Base-by-base conservation (phyloP, 2,888 invertebrate species). In the Apotomis capreana region DNA sequence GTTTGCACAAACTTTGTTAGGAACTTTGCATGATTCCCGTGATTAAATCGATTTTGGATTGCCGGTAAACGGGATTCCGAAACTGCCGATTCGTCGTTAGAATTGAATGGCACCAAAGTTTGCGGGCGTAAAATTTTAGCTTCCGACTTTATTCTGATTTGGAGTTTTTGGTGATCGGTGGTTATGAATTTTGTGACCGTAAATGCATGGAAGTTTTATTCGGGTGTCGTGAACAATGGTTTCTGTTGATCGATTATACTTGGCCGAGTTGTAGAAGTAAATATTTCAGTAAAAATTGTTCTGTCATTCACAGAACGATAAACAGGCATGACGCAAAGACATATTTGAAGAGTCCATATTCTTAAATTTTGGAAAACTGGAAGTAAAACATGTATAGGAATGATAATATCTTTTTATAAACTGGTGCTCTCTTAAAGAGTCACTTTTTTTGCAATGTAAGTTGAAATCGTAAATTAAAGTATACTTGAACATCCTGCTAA, bases 31-130 rank as follows among this genome's bases (percentile, higher is more conserved):
- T 92, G 90, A 90, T 91, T 91, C 86, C 86, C 82, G 89, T 91
- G 90, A 92, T 92, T 92, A 89, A 92, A 92, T 91, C 90, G 91
- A 92, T 92, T 89, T 88, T 86, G 83, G 87, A 90, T 91, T 89
- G 90, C 89, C 88, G 86, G 86, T 88, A 87, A 87, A 83, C 83
- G 83, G 87, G 88, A 89, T 87, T 87, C 83, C 83, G 78, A 89
- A 89, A 89, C 89, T 88, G 89, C 86, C 87, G 88, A 90, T 88
- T 86, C 86, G 86, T 89, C 88, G 91, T 89, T 88, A 87, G 84
- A 84, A 85, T 85, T 83, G 82, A 89, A 87, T 86, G 84, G 83
- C 81, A 82, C 81, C 79, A 76, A 83, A 89, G 85, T 89, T 89
- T 80, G 74, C 80, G 82, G 84, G 86, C 87, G 86, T 88, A 84